Evolutionary conservation across 1,140 invertebrate genomes (phyloP), one percentile per base, ranked within the genome.

Genomic region (Hydropsyche tenuis): DNA sequence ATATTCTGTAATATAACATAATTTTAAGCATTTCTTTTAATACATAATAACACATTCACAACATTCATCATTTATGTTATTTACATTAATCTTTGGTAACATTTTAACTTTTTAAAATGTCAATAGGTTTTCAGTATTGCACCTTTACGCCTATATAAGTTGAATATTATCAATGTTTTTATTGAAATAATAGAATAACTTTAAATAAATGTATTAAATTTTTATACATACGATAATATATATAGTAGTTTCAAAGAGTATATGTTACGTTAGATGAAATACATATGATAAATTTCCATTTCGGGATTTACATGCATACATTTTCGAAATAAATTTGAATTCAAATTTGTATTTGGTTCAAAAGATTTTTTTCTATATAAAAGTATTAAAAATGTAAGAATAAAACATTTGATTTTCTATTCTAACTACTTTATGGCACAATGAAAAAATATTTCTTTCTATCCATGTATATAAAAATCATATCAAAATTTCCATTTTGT

Each of bases 391-490:
- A 68, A 48, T 48, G 46, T 51, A 68, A 48, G 43, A 68, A 68
- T 51, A 68, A 46, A 46, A 27, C 45, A 68, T 68, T 48, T 23
- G 20, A 51, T 68, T 16, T 9, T 48, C 14, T 51, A 60, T 16
- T 30, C 65, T 68, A 68, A 25, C 12, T 51, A 69, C 45, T 56
- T n/a, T 72, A 73, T 76, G 75, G 75, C 75, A 76, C 75, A 43
- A 68, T 76, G 72, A 72, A 76, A 76, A 75, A 73, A 76, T 76
- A 76, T 68, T 51, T 25, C 20, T 65, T 65, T 66, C 20, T 20
- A 43, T 45, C 37, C 7, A 46, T 37, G 6, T 63, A 65, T n/a
- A 48, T 48, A 68, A 68, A 68, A 68, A 68, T 42, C 63, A 65
- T 65, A 43, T 63, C 63, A 43, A 65, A 45, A 65, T 22, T 45